Evolutionary conservation across 1,140 invertebrate genomes (phyloP).

Genomic region (Pectinophora gossypiella): DNA sequence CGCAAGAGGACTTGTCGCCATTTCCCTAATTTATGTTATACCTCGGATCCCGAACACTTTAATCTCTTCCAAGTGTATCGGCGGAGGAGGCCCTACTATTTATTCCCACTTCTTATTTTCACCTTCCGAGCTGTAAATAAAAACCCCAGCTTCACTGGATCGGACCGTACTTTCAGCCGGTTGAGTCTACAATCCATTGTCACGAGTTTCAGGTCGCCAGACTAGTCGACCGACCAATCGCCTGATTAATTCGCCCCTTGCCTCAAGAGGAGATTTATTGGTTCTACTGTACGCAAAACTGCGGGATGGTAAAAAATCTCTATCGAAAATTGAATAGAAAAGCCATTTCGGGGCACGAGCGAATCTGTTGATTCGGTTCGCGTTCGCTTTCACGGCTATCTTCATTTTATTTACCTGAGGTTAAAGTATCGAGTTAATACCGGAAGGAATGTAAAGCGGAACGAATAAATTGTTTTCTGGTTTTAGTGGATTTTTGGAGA

Average conservation of each 20-base stretch:
- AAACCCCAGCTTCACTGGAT: slow-evolving; percentile 21
- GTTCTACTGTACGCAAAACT: slow-evolving; percentile 73
- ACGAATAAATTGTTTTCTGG: background rate
- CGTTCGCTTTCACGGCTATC: slow-evolving; percentile 57
- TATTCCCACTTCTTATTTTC: slow-evolving; percentile 71
- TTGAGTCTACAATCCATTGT: slow-evolving; percentile 3
- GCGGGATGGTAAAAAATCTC: slow-evolving; percentile 73
- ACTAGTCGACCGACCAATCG: slow-evolving; percentile 56
- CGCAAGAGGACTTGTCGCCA: slow-evolving; percentile 9
- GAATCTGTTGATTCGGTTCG: slow-evolving; percentile 57
- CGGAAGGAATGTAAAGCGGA: background rate
- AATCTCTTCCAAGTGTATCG: slow-evolving; percentile 69
- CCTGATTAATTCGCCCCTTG: slow-evolving; percentile 72
- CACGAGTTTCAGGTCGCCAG: slow-evolving; percentile 23
- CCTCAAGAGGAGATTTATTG: slow-evolving; percentile 72
- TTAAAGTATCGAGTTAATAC: slow-evolving; percentile 4
- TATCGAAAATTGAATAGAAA: slow-evolving; percentile 76
- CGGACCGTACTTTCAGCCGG: background rate
- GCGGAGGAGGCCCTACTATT: slow-evolving; percentile 60
- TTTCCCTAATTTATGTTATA: slow-evolving; percentile 62
- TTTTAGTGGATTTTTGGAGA: background rate
- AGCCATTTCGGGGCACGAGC: slow-evolving; percentile 63
- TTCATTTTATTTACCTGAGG: slow-evolving; percentile 55
- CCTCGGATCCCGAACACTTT: slow-evolving; percentile 57
- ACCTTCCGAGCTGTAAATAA: slow-evolving; percentile 64